Base-by-base conservation (phyloP, 1,140 invertebrate genomes). In the Achatina immaculata region DNA sequence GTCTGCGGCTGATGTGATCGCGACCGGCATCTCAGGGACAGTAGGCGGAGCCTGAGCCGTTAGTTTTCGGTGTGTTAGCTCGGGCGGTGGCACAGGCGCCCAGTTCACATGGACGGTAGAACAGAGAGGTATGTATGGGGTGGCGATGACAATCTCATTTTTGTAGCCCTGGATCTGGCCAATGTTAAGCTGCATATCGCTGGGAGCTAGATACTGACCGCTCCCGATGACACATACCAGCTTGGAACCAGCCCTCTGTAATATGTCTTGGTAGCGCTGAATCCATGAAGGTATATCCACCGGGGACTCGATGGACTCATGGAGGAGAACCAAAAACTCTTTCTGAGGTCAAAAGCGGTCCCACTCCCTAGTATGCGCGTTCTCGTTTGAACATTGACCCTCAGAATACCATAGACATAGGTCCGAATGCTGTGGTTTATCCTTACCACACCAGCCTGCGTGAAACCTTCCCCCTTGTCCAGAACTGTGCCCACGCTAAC, bases 371-470 rank as follows among this genome's bases (percentile, higher is more conserved):
- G 58, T 7, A 62, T 62, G n/a, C 58, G 58, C 16, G 58, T 62
- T 62, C n/a, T 62, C 2, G 58, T 62, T 24, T 43, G 38, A 34
- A 43, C 79, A 21, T 80, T 72, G 7, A 73, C 43, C 48, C 72
- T 72, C 19, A 80, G 73, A 2, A 81, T 51, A 24, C 31, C 51
- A 28, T n/a, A 76, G 14, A 80, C 71, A 66, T 77, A 83, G 21
- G 62, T 81, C 43, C 78, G 36, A 19, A 77, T 80, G 19, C 34
- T 45, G 73, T 83, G 72, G 43, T 80, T 81, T 43, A 83, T 36
- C 31, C 78, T 6, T 38, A 66, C 73, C 1, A 83, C 62, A 19
- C 82, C 78, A 1, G 82, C n/a, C 6, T 28, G 58, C n/a, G 58
- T 62, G 58, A 62, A 62, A 1, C 58, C 58, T 28, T 62, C n/a